Conservation (phyloP, 2,888 invertebrate genomes). For the Chrysopilus asiliformis region DNA sequence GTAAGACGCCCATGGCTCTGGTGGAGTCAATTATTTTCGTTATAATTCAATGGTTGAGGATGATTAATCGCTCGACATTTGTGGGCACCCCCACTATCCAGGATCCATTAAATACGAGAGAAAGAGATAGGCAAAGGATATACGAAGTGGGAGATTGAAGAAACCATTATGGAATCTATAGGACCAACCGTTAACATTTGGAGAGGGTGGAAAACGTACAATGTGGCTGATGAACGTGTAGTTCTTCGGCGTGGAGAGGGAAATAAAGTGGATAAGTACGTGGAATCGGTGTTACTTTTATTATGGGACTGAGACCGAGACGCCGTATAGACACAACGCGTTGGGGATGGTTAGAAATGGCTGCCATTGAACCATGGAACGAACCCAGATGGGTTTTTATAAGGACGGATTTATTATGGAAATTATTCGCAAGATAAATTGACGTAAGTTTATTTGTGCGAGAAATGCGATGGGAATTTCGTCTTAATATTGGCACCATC, state of each 20-base stretch:
- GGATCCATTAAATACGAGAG: no score
- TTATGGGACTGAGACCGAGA: neutral
- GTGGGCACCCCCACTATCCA: no score
- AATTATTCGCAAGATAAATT: slow-evolving; percentile 18
- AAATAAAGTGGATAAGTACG: neutral
- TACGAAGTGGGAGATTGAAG: no score
- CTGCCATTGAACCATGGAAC: neutral
- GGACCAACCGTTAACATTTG: no score
- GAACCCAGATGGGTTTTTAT: slow-evolving; percentile 20
- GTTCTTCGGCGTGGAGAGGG: neutral
- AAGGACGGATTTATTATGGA: slow-evolving; percentile 21
- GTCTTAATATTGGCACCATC: no score
- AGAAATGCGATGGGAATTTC: slow-evolving; percentile 4
- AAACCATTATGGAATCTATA: no score
- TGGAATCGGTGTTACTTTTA: neutral
- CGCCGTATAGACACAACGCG: neutral
- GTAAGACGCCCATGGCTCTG: slow-evolving; percentile 1
- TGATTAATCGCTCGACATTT: slow-evolving; percentile 21
- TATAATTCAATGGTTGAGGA: slow-evolving; percentile 22
- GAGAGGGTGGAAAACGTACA: neutral
- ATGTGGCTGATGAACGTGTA: neutral
- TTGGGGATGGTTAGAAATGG: neutral
- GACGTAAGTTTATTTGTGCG: slow-evolving; percentile 6
- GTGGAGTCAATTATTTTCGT: slow-evolving; percentile 19
- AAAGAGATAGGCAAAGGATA: no score